Conservation (phyloP, 2,113 vertebrate species). For the Orcinus orca region DNA sequence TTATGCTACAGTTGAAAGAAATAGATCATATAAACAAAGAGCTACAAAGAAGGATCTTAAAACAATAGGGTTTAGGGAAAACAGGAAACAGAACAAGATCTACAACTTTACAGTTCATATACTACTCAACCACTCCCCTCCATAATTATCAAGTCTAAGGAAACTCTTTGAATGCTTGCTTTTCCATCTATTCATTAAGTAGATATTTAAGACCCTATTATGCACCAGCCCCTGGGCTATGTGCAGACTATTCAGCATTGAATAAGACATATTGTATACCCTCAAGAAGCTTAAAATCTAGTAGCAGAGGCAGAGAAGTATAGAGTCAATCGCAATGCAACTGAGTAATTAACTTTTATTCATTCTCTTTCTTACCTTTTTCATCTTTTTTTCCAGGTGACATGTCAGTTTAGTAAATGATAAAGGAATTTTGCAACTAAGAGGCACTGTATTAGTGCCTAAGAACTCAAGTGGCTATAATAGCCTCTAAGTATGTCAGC, state of each 20-base stretch:
- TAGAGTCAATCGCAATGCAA: background rate
- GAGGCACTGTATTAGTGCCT: constrained; percentile 1
- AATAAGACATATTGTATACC: background rate
- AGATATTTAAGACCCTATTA: background rate
- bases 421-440: constrained; percentile 25
- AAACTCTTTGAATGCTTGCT: background rate
- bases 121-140: background rate
- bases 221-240: background rate
- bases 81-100: constrained; percentile 1
- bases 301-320: background rate
- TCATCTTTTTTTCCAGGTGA: constrained; percentile 2
- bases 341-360: background rate
- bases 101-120: background rate
- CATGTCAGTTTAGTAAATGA: constrained; percentile 1
- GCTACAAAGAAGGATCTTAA: background rate
- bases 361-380: background rate
- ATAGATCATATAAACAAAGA: background rate
- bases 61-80: background rate
- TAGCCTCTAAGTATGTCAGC: constrained; percentile 46
- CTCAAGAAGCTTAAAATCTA: constrained; percentile 41
- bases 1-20: constrained; percentile 23
- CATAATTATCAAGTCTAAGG: background rate
- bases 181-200: background rate
- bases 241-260: background rate
- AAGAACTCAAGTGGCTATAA: constrained; percentile 31